Percentiles rank a stretch among this genome's conserved stretches.
Evolutionary conservation across 2,888 invertebrate genomes (phyloP).

Genomic region (Eudemis profundana): DNA sequence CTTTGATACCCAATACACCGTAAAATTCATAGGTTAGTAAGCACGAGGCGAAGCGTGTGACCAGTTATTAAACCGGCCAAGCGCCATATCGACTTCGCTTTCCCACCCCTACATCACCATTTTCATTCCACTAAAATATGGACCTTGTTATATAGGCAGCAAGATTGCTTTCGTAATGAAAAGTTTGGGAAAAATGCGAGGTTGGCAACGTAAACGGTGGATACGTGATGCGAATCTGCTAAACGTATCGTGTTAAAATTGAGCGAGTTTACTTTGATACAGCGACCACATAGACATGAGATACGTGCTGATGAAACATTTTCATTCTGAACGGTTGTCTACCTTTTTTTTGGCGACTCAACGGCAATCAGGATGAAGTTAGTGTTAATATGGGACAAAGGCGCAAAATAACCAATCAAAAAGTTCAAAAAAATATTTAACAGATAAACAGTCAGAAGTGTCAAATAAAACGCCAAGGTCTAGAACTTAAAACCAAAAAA

Average conservation of each 20-base stretch:
- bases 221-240: constrained; percentile 26
- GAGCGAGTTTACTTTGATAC: constrained; percentile 18
- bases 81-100: constrained; percentile 18
- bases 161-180: constrained; percentile 14
- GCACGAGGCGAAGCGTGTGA: constrained; percentile 40
- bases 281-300: background rate
- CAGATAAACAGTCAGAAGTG: no score
- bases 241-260: constrained; percentile 22
- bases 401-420: no score
- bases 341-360: background rate
- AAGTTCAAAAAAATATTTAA: no score
- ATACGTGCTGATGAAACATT: no score
- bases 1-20: constrained; percentile 36
- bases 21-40: constrained; percentile 43
- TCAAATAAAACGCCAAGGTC: background rate
- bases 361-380: no score
- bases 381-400: no score
- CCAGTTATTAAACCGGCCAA: constrained; percentile 32
- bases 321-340: no score
- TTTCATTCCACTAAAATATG: background rate
- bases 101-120: background rate
- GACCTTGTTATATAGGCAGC: constrained; percentile 5
- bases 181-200: constrained; percentile 5
- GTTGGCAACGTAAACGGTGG: constrained; percentile 13
- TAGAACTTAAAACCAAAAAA: constrained; percentile 1